Conservation (phyloP, 2,888 invertebrate species). For the Xylota segnis region DNA sequence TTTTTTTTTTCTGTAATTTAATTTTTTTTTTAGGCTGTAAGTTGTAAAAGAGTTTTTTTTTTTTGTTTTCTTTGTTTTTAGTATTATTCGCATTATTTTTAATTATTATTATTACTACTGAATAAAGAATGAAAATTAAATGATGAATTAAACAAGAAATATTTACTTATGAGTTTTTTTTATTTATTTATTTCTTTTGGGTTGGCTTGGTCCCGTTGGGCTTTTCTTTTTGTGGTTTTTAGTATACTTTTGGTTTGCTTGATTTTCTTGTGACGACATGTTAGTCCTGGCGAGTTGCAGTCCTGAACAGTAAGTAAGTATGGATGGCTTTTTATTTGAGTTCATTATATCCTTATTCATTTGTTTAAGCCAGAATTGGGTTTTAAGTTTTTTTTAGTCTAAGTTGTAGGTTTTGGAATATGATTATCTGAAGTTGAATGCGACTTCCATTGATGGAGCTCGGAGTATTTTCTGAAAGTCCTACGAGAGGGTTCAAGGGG, state of each 20-base stretch:
- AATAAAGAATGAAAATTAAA: constrained; percentile 78
- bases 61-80: constrained; percentile 78
- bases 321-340: no score
- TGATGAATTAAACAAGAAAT: constrained; percentile 70
- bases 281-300: background rate
- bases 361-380: no score
- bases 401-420: no score
- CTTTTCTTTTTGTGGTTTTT: background rate
- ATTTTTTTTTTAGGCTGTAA: constrained; percentile 70
- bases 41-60: constrained; percentile 75
- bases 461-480: no score
- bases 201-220: constrained; percentile 2
- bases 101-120: constrained; percentile 75
- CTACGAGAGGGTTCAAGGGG: no score
- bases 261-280: background rate
- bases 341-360: no score
- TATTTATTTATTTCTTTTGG: constrained; percentile 44
- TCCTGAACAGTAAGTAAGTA: background rate
- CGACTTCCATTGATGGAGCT: no score
- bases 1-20: constrained; percentile 52
- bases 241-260: background rate
- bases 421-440: no score
- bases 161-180: constrained; percentile 63
- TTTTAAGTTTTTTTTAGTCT: no score
- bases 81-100: constrained; percentile 78